Conservation (phyloP, 2,888 invertebrate species). For the Tiliacea aurago region DNA sequence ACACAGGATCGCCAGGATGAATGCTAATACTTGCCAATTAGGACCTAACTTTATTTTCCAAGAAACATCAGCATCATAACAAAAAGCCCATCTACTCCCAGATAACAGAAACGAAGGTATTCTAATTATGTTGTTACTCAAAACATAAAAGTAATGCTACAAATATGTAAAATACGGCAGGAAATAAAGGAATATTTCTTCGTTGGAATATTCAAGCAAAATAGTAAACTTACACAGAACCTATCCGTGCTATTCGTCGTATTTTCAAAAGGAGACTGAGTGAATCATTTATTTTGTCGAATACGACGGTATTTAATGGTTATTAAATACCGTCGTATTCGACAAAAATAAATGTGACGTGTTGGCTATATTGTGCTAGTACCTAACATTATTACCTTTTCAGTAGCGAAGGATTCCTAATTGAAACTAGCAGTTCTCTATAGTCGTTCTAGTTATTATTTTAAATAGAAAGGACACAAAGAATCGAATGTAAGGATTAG, state of each 20-base stretch:
- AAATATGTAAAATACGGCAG: conserved; percentile 9
- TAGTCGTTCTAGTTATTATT: conserved; percentile 67
- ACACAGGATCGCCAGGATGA: conserved; percentile 22
- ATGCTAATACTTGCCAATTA: conserved; percentile 25
- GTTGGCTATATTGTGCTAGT: conserved; percentile 21
- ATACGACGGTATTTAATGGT: conserved; percentile 50
- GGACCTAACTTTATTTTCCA: conserved; percentile 35
- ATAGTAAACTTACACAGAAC: conserved; percentile 8
- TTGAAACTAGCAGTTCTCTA: conserved; percentile 65
- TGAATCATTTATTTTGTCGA: conserved; percentile 33
- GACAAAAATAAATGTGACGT: too few relatives aligned
- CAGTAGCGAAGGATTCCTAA: conserved; percentile 50
- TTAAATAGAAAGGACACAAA: conserved; percentile 69
- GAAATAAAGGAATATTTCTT: conserved; percentile 17
- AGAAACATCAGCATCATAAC: conserved; percentile 24
- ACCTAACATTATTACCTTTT: conserved; percentile 41
- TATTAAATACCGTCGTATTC: too few relatives aligned
- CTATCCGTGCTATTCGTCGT: neutral
- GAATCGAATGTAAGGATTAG: conserved; percentile 54
- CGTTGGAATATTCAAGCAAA: conserved; percentile 30
- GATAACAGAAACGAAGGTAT: neutral
- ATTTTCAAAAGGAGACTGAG: conserved; percentile 24
- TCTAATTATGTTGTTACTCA: neutral
- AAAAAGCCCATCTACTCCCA: neutral
- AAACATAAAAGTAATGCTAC: neutral